Evolutionary conservation across 1,140 invertebrate species (phyloP).

Genomic region (Anthonomus grandis): DNA sequence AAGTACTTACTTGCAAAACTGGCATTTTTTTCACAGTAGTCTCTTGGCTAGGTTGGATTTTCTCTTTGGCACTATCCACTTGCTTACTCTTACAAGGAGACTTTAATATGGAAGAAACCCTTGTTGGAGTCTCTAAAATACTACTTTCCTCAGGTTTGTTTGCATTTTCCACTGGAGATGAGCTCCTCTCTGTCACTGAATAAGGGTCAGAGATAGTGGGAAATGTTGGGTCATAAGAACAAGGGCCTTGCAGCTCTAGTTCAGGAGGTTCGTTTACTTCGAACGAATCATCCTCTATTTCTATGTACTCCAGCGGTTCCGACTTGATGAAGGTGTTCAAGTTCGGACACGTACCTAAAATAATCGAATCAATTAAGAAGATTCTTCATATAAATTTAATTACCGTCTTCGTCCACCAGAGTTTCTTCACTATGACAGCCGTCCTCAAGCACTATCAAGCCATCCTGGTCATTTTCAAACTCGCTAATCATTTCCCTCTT

Average conservation of each 20-base stretch:
- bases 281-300: background rate
- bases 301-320: background rate
- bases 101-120: too few relatives aligned
- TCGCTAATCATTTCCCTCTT: constrained; percentile 5
- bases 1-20: too few relatives aligned
- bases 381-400: constrained; percentile 41
- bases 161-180: too few relatives aligned
- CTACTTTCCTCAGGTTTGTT: too few relatives aligned
- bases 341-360: background rate
- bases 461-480: background rate
- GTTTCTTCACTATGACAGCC: too few relatives aligned
- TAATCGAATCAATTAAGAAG: background rate
- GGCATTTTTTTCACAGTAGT: too few relatives aligned
- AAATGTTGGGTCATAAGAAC: background rate
- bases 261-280: background rate
- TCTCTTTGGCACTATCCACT: too few relatives aligned
- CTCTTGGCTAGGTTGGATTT: too few relatives aligned
- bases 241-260: background rate
- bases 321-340: background rate
- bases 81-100: too few relatives aligned
- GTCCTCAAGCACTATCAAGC: background rate
- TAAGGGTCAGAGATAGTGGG: background rate
- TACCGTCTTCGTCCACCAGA: background rate
- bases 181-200: too few relatives aligned
- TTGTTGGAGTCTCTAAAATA: too few relatives aligned